Percentiles rank a stretch among this genome's conserved stretches.
These are phyloP conservation scores for Arrhopalites spinosus DNA, from an alignment of 2,888 invertebrate genomes.

Conservation along the genomic window DNA sequence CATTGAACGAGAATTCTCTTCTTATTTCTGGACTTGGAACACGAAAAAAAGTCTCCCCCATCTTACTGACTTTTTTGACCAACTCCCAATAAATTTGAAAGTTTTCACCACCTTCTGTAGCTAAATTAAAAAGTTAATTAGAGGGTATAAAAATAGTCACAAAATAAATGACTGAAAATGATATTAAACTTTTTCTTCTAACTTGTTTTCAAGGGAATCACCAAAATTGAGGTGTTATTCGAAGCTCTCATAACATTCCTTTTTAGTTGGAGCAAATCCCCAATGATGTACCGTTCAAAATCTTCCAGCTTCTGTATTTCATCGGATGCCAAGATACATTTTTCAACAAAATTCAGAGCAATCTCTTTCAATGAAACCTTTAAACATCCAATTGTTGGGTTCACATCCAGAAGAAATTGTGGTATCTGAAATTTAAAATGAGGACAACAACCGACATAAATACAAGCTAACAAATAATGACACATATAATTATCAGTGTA, in stretches of 20 bases:
- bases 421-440: slow-evolving; percentile 29
- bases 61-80: slow-evolving; percentile 48
- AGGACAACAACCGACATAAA: background rate
- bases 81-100: slow-evolving; percentile 27
- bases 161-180: background rate
- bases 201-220: slow-evolving; percentile 49
- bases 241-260: slow-evolving; percentile 1
- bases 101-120: background rate
- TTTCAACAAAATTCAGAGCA: slow-evolving; percentile 57
- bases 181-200: background rate
- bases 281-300: slow-evolving; percentile 78
- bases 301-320: slow-evolving; percentile 65
- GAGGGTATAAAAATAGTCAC: background rate
- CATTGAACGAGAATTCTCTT: slow-evolving; percentile 63
- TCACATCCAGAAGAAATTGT: slow-evolving; percentile 22
- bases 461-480: background rate
- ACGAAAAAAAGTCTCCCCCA: slow-evolving; percentile 58
- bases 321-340: slow-evolving; percentile 46
- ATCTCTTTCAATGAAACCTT: slow-evolving; percentile 57
- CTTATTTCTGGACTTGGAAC: slow-evolving; percentile 60
- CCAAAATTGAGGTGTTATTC: slow-evolving; percentile 58
- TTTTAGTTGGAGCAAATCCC: slow-evolving; percentile 68
- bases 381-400: slow-evolving; percentile 27
- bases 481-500: background rate
- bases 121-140: background rate